Conservation (phyloP, 2,113 vertebrate species). For the Bufo gargarizans region DNA sequence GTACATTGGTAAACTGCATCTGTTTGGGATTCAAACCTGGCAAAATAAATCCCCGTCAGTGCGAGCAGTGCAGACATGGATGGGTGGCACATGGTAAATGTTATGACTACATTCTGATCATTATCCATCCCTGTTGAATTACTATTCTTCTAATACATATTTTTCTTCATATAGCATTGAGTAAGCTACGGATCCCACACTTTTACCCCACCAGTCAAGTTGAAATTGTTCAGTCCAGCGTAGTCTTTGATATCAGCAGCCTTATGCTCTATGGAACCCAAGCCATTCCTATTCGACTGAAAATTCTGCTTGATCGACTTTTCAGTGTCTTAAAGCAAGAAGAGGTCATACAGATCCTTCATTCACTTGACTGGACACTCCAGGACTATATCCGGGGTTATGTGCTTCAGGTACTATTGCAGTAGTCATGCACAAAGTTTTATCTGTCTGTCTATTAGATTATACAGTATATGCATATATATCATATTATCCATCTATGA, state of each 20-base stretch:
- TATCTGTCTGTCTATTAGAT: too few species aligned
- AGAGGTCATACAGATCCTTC: constrained; percentile 94
- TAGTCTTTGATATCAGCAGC: constrained; percentile 97
- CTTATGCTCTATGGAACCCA: constrained; percentile 97
- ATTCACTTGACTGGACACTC: constrained; percentile 93
- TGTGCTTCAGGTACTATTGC: constrained; percentile 84
- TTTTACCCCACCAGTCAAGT: constrained; percentile 91
- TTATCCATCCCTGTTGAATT: not conserved
- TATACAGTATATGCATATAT: too few species aligned
- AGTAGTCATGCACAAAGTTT: not conserved
- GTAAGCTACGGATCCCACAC: constrained; percentile 91
- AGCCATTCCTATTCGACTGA: constrained; percentile 93
- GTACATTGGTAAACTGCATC: constrained; percentile 91
- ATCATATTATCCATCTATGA: too few species aligned
- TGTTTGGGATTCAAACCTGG: constrained; percentile 93
- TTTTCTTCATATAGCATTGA: constrained; percentile 81
- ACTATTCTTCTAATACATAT: not conserved
- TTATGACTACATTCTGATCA: not conserved
- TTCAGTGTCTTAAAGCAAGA: constrained; percentile 97
- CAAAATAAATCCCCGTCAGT: constrained; percentile 92
- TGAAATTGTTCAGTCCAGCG: constrained; percentile 96
- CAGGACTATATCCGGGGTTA: constrained; percentile 98
- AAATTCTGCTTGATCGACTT: constrained; percentile 96
- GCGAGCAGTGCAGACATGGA: constrained; percentile 95
- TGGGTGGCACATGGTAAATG: constrained; percentile 96